These are phyloP conservation scores for Phorcus lineatus DNA, from an alignment of 2,888 invertebrate species.

Conservation along the genomic window DNA sequence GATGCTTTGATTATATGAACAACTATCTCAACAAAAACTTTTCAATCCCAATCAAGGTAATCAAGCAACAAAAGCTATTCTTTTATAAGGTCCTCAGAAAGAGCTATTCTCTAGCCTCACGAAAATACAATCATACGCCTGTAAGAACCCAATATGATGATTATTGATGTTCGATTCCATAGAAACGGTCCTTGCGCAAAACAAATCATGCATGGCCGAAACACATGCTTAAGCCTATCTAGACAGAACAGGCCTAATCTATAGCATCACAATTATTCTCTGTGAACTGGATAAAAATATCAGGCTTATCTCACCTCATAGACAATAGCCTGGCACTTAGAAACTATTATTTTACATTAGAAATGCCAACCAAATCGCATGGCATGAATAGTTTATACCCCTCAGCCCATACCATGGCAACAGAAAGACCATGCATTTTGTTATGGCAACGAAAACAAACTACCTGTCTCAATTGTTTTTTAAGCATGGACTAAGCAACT, in stretches of 20 bases:
- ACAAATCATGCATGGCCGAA: background rate
- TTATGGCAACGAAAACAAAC: conserved; percentile 17
- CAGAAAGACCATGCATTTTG: background rate
- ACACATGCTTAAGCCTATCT: conserved; percentile 2
- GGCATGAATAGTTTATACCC: conserved; percentile 18
- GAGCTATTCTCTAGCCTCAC: too few relatives aligned
- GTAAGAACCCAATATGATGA: background rate
- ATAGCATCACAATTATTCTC: conserved; percentile 16
- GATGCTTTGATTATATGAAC: too few relatives aligned
- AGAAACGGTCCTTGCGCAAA: background rate
- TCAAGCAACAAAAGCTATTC: too few relatives aligned
- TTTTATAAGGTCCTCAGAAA: too few relatives aligned
- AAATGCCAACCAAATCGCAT: conserved; percentile 11
- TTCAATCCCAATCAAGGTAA: too few relatives aligned
- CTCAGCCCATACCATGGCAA: conserved; percentile 8
- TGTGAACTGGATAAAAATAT: conserved; percentile 7
- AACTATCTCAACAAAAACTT: too few relatives aligned
- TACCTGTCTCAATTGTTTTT: background rate
- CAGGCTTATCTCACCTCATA: background rate
- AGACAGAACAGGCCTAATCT: background rate
- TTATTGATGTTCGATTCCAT: background rate
- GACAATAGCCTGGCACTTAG: conserved; percentile 13
- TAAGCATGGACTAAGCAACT: background rate
- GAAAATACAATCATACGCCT: too few relatives aligned
- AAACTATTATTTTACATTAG: conserved; percentile 22